Evolutionary conservation across 35 echinoderm and acorn worm species (phyloP).

Genomic region (Lytechinus variegatus): DNA sequence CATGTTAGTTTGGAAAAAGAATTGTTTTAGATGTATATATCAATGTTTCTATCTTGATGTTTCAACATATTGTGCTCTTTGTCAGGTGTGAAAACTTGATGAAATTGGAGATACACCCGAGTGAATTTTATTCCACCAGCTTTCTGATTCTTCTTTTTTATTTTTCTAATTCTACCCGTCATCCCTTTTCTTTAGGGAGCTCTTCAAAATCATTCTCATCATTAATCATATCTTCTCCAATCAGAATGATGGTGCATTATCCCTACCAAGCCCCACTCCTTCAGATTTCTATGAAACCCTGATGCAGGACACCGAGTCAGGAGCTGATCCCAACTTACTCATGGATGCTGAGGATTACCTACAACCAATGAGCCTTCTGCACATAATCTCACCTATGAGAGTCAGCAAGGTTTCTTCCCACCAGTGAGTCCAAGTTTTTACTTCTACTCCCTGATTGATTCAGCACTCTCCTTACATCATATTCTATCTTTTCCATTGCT

Average conservation of each 20-base stretch:
- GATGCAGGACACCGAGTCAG: conserved; percentile 72
- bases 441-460: neutral
- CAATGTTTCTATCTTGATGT: no score
- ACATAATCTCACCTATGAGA: conserved; percentile 64
- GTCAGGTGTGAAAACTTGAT: no score
- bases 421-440: conserved; percentile 43
- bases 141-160: no score
- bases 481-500: neutral
- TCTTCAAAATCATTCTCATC: neutral
- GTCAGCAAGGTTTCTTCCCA: conserved; percentile 76
- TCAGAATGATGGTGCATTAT: conserved; percentile 63
- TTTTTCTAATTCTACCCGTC: no score
- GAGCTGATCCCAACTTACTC: conserved; percentile 68
- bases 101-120: no score
- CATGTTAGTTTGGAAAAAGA: no score
- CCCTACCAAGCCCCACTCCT: conserved; percentile 84
- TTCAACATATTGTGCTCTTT: no score
- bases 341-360: conserved; percentile 99
- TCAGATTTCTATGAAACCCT: conserved; percentile 91
- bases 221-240: neutral
- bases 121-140: no score
- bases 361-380: conserved; percentile 81
- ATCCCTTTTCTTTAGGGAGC: no score
- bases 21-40: no score
- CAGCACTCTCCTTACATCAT: neutral